These are phyloP conservation scores for Drosophila guanche DNA, from an alignment of 1,140 invertebrate genomes.

Conservation along the genomic window DNA sequence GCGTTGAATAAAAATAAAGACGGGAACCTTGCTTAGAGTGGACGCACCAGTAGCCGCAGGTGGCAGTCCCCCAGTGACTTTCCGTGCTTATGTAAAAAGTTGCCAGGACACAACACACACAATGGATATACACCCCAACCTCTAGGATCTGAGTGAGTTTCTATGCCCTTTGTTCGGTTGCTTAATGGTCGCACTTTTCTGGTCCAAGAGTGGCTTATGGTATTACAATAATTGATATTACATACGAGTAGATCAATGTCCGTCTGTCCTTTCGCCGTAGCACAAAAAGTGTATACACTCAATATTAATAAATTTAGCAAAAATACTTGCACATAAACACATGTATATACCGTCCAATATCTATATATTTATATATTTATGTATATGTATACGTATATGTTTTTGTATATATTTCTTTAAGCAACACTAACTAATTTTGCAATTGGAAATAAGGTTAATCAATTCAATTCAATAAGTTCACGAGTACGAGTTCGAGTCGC, in stretches of 20 bases:
- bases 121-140: neutral
- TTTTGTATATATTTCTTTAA: constrained; percentile 52
- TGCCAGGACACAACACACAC: constrained; percentile 11
- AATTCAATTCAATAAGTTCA: constrained; percentile 22
- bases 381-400: constrained; percentile 5
- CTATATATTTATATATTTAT: constrained; percentile 1
- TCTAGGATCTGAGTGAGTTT: neutral
- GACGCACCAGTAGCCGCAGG: constrained; percentile 66
- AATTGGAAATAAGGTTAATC: constrained; percentile 33
- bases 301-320: constrained; percentile 56
- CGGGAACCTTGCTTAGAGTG: constrained; percentile 32
- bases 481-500: too few relatives aligned
- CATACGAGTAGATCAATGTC: neutral
- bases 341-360: constrained; percentile 26
- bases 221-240: constrained; percentile 33
- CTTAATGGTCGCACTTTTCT: too few relatives aligned
- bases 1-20: constrained; percentile 14
- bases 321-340: constrained; percentile 51
- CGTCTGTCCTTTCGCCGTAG: constrained; percentile 1
- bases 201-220: constrained; percentile 11
- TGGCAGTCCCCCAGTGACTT: constrained; percentile 45
- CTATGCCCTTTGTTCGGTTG: constrained; percentile 7
- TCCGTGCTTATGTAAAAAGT: constrained; percentile 67
- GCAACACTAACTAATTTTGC: constrained; percentile 62
- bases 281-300: constrained; percentile 23